phyloP scores from a whole-genome alignment of 1,140 invertebrate genomes.

The Homarus americanus region DNA sequence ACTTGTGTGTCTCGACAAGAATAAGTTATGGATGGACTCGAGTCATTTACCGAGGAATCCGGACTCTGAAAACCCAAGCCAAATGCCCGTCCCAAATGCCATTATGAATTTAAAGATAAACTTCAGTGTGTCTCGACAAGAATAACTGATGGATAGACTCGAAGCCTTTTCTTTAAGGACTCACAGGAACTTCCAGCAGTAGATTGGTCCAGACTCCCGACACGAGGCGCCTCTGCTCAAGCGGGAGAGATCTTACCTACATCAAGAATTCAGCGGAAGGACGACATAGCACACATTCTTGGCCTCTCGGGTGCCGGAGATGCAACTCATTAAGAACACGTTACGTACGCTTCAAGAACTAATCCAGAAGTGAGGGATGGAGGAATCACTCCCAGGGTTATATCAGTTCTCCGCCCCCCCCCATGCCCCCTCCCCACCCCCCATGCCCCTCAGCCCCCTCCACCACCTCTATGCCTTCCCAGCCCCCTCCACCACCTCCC shows the following conservation, averaged over 20 bases:
- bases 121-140: neutral
- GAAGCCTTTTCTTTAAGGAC: neutral
- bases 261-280: neutral
- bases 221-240: too few relatives aligned
- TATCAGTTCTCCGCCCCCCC: too few relatives aligned
- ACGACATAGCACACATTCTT: constrained; percentile 16
- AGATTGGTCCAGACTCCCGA: neutral
- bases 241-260: neutral
- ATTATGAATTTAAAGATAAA: neutral
- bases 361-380: constrained; percentile 46
- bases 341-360: constrained; percentile 47
- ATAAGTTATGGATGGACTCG: neutral
- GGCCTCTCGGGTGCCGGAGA: neutral
- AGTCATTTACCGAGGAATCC: too few relatives aligned
- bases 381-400: neutral
- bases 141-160: neutral
- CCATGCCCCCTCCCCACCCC: too few relatives aligned
- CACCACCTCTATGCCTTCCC: too few relatives aligned
- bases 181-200: neutral
- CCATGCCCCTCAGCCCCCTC: too few relatives aligned
- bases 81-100: neutral
- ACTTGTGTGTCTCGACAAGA: neutral
- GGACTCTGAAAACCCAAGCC: neutral
- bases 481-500: constrained; percentile 7
- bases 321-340: constrained; percentile 50